phyloP scores from a whole-genome alignment of 2,888 invertebrate genomes.

The Leistus spinibarbis region DNA sequence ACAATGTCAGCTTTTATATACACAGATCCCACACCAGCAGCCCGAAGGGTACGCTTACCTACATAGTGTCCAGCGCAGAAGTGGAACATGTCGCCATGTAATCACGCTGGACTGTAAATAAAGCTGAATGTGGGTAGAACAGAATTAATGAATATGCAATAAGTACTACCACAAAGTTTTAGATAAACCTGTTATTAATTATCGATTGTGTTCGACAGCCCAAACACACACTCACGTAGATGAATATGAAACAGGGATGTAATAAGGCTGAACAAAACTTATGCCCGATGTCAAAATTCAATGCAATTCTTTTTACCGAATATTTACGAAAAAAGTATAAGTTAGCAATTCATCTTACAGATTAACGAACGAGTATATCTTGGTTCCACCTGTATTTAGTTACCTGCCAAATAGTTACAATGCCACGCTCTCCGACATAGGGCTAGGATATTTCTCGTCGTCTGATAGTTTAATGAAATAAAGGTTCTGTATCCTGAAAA shows the following conservation, averaged over 20 bases:
- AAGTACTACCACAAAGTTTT: slow-evolving; percentile 17
- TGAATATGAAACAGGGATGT: background rate
- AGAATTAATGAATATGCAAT: slow-evolving; percentile 28
- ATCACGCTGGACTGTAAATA: slow-evolving; percentile 13
- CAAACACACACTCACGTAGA: background rate
- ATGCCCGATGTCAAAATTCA: too few relatives aligned
- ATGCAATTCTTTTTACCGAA: too few relatives aligned
- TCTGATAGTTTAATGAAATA: too few relatives aligned
- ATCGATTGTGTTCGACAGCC: slow-evolving; percentile 20
- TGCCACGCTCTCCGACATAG: too few relatives aligned
- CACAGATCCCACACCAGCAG: background rate
- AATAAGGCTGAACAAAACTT: too few relatives aligned
- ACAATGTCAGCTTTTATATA: background rate
- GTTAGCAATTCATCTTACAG: too few relatives aligned
- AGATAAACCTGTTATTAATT: slow-evolving; percentile 33
- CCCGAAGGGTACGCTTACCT: background rate
- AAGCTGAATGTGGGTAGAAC: slow-evolving; percentile 13
- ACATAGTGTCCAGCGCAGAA: background rate
- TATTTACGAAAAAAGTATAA: too few relatives aligned
- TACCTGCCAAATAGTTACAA: too few relatives aligned
- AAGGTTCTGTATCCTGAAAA: too few relatives aligned
- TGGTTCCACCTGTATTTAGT: too few relatives aligned
- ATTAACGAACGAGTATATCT: too few relatives aligned
- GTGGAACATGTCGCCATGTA: background rate
- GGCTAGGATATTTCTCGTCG: too few relatives aligned